Evolutionary conservation across 2,888 invertebrate species (phyloP).

Genomic region (Philhelius pedissequus): DNA sequence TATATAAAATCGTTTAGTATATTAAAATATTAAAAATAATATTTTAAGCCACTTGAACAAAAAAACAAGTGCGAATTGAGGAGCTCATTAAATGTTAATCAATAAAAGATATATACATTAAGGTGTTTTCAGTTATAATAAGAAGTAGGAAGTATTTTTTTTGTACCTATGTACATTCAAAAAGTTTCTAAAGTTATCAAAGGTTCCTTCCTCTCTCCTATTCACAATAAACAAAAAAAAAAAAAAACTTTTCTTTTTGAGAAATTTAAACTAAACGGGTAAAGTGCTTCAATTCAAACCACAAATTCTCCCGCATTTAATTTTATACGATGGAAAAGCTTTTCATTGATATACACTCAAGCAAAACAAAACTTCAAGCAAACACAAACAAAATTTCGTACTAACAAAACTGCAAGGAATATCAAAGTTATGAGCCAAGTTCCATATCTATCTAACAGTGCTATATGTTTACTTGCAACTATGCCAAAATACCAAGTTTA

Average conservation of each 20-base stretch:
- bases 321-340: not conserved
- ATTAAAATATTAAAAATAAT: too few relatives aligned
- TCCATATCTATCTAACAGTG: not conserved
- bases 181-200: not conserved
- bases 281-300: conserved; percentile 7
- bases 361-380: conserved; percentile 11
- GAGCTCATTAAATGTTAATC: too few relatives aligned
- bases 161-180: not conserved
- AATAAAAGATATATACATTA: too few relatives aligned
- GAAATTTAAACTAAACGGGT: not conserved
- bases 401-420: conserved; percentile 16
- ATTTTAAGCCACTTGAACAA: too few relatives aligned
- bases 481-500: not conserved
- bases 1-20: too few relatives aligned
- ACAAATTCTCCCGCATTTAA: not conserved
- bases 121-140: too few relatives aligned
- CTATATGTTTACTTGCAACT: not conserved
- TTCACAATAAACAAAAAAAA: not conserved
- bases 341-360: not conserved
- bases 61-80: too few relatives aligned
- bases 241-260: not conserved
- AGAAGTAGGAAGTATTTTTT: not conserved
- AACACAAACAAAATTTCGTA: not conserved
- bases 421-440: conserved; percentile 32
- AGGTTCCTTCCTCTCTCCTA: not conserved